Evolutionary conservation across 2,797 vertebrate genomes (phyloP), one percentile per base, ranked within the genome.

Genomic region (Notolabrus celidotus): DNA sequence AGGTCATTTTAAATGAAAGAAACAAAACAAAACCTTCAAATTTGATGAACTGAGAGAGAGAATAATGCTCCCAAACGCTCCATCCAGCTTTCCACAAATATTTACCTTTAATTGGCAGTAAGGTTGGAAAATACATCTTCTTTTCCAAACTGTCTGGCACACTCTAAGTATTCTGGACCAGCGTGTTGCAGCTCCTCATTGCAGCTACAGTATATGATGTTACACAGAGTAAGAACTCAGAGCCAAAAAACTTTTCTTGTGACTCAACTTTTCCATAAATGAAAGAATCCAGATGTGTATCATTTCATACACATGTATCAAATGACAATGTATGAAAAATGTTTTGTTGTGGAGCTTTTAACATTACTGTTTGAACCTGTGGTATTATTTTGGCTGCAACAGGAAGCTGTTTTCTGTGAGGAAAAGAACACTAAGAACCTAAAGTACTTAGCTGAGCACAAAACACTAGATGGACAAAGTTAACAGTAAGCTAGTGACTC

Each of bases 11-110:
- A 12, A 12, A 36, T 34, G 2, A 14, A 14, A 14, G 34, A 36
- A 36, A 11, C 3, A 36, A 36, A n/a, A 34, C 9, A 34, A 14
- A 2, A 36, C 3, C 34, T 36, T 36, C 10, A 36, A 36, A 36
- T 14, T 1, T 12, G 4, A 36, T 4, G 23, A 58, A 23, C 27
- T 53, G 55, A 10, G 60, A 12, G 54, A 59, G 3, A 51, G 22
- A 41, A 19, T 15, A 65, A 5, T 7, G 9, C 3, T 27, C 57
- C 17, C 17, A 16, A 29, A 55, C 27, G 14, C 43, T 23, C 16
- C 34, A 54, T 47, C 38, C 15, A 52, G 9, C 69, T 74, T 67
- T 58, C 23, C 41, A 57, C 19, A 65, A 60, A 38, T 20, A 64
- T 58, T 59, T 47, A 22, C 51, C 51, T 16, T 41, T 12, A 25